These are phyloP conservation scores for Fistularia commersonii DNA, from an alignment of 2,797 vertebrate genomes.

Conservation along the genomic window DNA sequence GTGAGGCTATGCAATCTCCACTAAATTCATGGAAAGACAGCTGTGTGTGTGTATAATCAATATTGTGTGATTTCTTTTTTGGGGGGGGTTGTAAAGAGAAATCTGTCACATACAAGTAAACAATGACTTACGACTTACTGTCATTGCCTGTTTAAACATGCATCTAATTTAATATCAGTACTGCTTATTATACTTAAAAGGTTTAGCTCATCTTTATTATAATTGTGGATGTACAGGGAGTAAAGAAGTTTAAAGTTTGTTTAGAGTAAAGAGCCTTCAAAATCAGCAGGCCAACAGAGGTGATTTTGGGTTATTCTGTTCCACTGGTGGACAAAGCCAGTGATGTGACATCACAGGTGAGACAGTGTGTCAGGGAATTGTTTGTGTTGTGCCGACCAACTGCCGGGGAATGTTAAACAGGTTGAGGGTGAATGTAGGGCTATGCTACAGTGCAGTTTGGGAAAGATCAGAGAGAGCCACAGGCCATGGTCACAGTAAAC, in stretches of 20 bases:
- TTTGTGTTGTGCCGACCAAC: constrained; percentile 16
- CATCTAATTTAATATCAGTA: no score
- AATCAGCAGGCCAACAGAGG: constrained; percentile 28
- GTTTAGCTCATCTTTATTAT: no score
- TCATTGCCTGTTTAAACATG: no score
- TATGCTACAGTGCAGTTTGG: constrained; percentile 11
- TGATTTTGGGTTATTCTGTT: constrained; percentile 16
- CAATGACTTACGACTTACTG: no score
- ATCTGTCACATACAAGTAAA: no score
- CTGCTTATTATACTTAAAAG: no score
- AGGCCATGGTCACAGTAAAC: constrained; percentile 41
- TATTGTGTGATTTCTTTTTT: no score
- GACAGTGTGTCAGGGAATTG: constrained; percentile 39
- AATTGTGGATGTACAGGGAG: neutral
- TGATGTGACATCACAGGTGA: constrained; percentile 37
- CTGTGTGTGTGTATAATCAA: no score
- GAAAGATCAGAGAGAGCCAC: constrained; percentile 56
- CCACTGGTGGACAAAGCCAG: neutral
- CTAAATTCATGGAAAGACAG: no score
- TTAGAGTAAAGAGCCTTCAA: constrained; percentile 2
- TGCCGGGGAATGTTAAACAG: constrained; percentile 28
- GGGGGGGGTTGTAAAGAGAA: no score
- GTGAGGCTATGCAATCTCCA: no score
- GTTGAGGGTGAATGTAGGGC: constrained; percentile 10
- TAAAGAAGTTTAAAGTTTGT: neutral